Evolutionary conservation across 2,888 invertebrate genomes (phyloP).

Genomic region (Drosophila mercatorum): DNA sequence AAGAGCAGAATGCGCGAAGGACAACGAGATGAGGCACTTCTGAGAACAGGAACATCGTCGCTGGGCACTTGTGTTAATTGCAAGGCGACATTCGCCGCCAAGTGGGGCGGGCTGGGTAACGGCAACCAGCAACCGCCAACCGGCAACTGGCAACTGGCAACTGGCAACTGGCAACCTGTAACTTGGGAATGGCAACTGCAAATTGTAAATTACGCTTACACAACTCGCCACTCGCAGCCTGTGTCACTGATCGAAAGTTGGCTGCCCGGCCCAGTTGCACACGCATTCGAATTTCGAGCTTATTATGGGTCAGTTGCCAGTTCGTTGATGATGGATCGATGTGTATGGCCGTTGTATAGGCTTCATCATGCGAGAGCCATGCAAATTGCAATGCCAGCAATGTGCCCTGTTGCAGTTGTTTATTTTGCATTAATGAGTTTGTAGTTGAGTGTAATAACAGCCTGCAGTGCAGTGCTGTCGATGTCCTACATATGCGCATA

Average conservation of each 20-base stretch:
- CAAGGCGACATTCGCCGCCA: conserved; percentile 75
- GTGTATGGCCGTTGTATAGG: conserved; percentile 2
- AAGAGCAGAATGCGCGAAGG: conserved; percentile 60
- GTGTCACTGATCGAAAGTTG: conserved; percentile 65
- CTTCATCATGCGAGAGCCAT: conserved; percentile 24
- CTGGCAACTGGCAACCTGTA: conserved; percentile 37
- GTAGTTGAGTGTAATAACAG: conserved; percentile 74
- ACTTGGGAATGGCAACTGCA: conserved; percentile 36
- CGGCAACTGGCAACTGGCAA: conserved; percentile 34
- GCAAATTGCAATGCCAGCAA: conserved; percentile 64
- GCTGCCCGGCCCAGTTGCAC: conserved; percentile 16
- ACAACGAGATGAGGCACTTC: conserved; percentile 60
- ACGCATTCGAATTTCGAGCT: conserved; percentile 27
- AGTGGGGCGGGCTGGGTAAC: conserved; percentile 57
- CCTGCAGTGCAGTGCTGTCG: conserved; percentile 20
- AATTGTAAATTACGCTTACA: conserved; percentile 50
- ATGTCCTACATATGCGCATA: conserved; percentile 42
- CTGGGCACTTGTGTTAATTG: conserved; percentile 83
- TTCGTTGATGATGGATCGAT: conserved; percentile 45
- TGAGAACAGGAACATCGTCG: conserved; percentile 42
- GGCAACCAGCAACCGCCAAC: conserved; percentile 26
- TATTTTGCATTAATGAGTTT: conserved; percentile 76
- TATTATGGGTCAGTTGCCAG: conserved; percentile 53
- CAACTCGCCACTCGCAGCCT: conserved; percentile 24
- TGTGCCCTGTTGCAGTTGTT: conserved; percentile 58